phyloP scores from a whole-genome alignment of 1,140 invertebrate genomes.

The Drosophila nigromelanica region DNA sequence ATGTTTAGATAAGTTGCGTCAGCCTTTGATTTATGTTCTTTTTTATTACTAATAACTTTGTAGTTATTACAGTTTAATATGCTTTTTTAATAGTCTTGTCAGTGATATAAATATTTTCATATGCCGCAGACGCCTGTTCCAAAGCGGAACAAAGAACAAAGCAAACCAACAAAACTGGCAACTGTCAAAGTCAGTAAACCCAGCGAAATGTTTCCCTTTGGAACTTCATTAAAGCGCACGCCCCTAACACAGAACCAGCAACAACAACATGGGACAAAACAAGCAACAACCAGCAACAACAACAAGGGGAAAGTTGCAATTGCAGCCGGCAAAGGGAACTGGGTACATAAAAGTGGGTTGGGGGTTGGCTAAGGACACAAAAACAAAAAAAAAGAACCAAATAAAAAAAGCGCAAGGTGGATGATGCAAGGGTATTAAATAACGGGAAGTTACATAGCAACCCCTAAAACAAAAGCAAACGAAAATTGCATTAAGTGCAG shows the following conservation, averaged over 20 bases:
- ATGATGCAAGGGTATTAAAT: constrained; percentile 74
- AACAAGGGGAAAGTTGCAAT: constrained; percentile 40
- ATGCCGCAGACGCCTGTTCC: constrained; percentile 25
- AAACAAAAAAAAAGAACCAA: constrained; percentile 41
- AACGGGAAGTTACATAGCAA: constrained; percentile 45
- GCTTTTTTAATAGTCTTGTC: constrained; percentile 1
- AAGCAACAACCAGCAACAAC: constrained; percentile 19
- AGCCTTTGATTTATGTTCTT: neutral
- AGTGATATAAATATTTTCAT: constrained; percentile 52
- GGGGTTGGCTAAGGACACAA: constrained; percentile 13
- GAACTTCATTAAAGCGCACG: constrained; percentile 59
- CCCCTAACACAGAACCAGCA: constrained; percentile 29
- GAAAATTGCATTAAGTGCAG: constrained; percentile 74
- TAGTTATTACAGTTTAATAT: too few species aligned
- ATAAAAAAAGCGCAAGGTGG: constrained; percentile 73
- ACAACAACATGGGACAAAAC: constrained; percentile 10
- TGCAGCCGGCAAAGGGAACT: constrained; percentile 29
- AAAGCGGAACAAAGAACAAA: constrained; percentile 41
- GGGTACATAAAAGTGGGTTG: constrained; percentile 22
- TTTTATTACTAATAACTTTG: neutral
- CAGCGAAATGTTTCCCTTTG: constrained; percentile 29
- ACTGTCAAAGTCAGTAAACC: constrained; percentile 64
- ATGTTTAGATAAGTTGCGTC: neutral
- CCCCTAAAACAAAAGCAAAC: constrained; percentile 65
- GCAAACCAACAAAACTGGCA: constrained; percentile 42